Evolutionary conservation across 2,888 invertebrate species (phyloP).

Genomic region (Perdita meconis): DNA sequence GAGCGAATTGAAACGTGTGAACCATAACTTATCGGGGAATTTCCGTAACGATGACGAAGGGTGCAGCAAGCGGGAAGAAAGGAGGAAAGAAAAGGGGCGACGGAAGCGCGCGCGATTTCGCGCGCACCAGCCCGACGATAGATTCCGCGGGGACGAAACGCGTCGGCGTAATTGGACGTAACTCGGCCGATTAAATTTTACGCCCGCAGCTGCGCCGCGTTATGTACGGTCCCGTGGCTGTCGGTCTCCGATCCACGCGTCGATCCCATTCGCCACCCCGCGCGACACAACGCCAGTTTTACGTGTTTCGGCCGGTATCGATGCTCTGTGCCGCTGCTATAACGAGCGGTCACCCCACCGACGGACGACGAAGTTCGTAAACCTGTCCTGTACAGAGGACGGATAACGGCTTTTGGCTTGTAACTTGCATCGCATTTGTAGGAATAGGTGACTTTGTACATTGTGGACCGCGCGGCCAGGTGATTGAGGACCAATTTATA

Average conservation of each 20-base stretch:
- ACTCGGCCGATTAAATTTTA: constrained; percentile 68
- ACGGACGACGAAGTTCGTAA: constrained; percentile 7
- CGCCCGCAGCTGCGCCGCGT: constrained; percentile 49
- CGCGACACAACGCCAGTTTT: constrained; percentile 17
- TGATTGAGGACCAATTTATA: too few species aligned
- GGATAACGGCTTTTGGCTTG: not conserved
- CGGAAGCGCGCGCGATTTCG: constrained; percentile 21
- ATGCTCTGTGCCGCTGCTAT: not conserved
- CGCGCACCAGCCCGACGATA: constrained; percentile 28
- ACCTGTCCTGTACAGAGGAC: not conserved
- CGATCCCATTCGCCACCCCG: constrained; percentile 49
- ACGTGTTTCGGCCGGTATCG: constrained; percentile 2
- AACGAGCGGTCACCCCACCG: not conserved
- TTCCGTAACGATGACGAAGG: not conserved
- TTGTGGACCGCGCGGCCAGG: too few species aligned
- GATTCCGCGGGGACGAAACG: constrained; percentile 49
- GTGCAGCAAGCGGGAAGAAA: not conserved
- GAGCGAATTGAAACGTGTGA: too few species aligned
- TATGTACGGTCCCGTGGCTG: constrained; percentile 42
- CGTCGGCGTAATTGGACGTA: constrained; percentile 66
- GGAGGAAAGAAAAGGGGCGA: constrained; percentile 3
- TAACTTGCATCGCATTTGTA: too few species aligned
- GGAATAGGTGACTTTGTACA: too few species aligned
- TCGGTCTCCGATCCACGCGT: constrained; percentile 22
- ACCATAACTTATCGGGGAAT: too few species aligned